Percentiles rank a stretch among this genome's conserved stretches.
Conservation (phyloP, 2,113 vertebrate genomes). For the Lepidiolamprologus cunningtoni region DNA sequence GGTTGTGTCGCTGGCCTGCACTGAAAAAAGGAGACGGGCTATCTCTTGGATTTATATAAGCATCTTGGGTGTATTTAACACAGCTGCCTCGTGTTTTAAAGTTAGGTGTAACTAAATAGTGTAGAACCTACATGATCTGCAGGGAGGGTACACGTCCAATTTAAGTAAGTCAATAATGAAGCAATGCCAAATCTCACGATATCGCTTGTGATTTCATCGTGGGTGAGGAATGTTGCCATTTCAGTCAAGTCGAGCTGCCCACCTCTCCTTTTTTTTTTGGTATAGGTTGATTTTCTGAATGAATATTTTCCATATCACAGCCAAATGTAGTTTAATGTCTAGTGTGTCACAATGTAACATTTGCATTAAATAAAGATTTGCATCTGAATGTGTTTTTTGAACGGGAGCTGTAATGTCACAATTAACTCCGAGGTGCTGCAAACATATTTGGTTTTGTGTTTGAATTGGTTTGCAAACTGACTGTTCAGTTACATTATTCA, state of each 20-base stretch:
- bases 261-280: not conserved
- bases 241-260: not conserved
- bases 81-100: not conserved
- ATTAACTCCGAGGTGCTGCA: accelerated
- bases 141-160: not conserved
- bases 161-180: not conserved
- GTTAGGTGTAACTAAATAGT: not conserved
- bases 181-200: not conserved
- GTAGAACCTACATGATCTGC: not conserved
- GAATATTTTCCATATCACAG: not conserved
- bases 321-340: not conserved
- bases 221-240: not conserved
- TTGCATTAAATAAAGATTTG: not conserved
- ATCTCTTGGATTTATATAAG: not conserved
- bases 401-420: not conserved
- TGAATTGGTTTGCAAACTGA: not conserved
- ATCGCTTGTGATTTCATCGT: accelerated
- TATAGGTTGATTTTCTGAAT: not conserved
- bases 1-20: not conserved
- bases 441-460: not conserved
- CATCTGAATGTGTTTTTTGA: not conserved
- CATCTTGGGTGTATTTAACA: not conserved
- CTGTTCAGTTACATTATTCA: not conserved
- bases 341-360: not conserved
- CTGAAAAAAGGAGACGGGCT: not conserved